Conservation (phyloP, 2,113 vertebrate species). For the Gymnocephalus cernua region DNA sequence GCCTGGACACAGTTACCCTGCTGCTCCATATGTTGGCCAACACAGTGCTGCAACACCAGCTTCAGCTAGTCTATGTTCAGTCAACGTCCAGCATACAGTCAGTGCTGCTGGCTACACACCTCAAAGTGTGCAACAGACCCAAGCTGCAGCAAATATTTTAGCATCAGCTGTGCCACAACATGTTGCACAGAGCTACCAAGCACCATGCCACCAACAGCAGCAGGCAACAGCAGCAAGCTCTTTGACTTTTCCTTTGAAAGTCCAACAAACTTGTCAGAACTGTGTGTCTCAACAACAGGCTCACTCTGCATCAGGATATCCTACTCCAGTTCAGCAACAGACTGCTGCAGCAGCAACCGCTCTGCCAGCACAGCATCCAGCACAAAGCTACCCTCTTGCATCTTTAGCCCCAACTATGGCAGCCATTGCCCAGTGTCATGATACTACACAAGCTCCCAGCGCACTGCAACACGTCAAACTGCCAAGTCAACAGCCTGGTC, state of each 20-base stretch:
- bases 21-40: conserved; percentile 55
- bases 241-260: conserved; percentile 48
- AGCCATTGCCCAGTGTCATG: conserved; percentile 54
- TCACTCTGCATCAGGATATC: conserved; percentile 54
- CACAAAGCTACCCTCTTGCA: conserved; percentile 59
- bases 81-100: conserved; percentile 81
- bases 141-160: conserved; percentile 45
- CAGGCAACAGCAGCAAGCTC: conserved; percentile 35
- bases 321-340: conserved; percentile 52
- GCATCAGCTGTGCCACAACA: conserved; percentile 58
- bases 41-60: conserved; percentile 36
- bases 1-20: conserved; percentile 67
- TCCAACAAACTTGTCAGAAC: conserved; percentile 62
- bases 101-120: conserved; percentile 43
- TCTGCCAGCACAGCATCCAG: conserved; percentile 58
- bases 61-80: conserved; percentile 68
- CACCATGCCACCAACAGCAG: conserved; percentile 65
- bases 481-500: conserved; percentile 64
- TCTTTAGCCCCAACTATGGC: conserved; percentile 41
- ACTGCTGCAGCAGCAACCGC: conserved; percentile 24
- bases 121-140: conserved; percentile 57
- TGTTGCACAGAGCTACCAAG: conserved; percentile 67
- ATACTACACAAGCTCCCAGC: conserved; percentile 50
- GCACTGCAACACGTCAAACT: conserved; percentile 54
- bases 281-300: conserved; percentile 51